Conservation (phyloP, 2,113 vertebrate genomes). For the Budorcas taxicolor region DNA sequence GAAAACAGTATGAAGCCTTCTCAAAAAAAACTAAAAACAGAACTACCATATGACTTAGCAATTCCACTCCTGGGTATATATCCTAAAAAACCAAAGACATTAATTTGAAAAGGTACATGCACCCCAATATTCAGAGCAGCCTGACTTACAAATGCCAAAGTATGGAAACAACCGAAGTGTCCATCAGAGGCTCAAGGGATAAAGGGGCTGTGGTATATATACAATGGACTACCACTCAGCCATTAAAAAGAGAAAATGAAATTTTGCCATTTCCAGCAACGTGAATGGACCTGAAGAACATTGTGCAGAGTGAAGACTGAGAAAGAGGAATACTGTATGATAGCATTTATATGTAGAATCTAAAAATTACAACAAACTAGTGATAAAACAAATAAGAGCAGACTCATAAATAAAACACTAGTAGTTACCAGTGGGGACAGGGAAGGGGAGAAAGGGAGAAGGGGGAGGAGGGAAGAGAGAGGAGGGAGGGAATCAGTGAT, state of each 20-base stretch:
- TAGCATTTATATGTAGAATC: not conserved
- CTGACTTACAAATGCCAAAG: not conserved
- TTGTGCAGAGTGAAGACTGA: not conserved
- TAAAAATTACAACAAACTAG: not conserved
- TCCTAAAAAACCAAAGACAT: not conserved
- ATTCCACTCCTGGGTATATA: not conserved
- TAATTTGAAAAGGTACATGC: not conserved
- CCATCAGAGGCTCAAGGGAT: not conserved
- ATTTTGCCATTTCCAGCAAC: not conserved
- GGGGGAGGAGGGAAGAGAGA: not conserved
- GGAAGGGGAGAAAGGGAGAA: not conserved
- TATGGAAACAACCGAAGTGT: not conserved
- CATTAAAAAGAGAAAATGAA: not conserved
- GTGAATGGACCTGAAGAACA: not conserved
- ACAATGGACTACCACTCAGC: not conserved
- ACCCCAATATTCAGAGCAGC: not conserved
- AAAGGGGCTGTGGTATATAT: not conserved
- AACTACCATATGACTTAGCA: not conserved
- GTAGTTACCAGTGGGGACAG: not conserved
- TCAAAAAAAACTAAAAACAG: not conserved
- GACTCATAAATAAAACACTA: not conserved
- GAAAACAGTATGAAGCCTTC: not conserved
- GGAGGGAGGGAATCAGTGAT: not conserved
- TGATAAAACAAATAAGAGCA: not conserved
- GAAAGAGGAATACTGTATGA: not conserved